Evolutionary conservation across 2,113 vertebrate genomes (phyloP).

Genomic region (Chionomys nivalis): DNA sequence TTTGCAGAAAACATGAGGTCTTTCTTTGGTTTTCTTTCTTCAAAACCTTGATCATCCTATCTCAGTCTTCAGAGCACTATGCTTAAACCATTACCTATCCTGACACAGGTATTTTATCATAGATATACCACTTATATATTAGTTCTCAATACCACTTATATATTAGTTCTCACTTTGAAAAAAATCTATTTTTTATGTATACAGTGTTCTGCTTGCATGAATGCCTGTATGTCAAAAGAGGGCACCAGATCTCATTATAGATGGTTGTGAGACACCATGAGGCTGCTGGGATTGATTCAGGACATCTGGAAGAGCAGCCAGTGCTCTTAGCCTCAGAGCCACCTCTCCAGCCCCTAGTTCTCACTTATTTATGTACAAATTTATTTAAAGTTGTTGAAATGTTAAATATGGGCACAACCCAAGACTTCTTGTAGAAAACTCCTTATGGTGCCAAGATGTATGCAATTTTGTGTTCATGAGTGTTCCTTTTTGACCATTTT

Average conservation of each 20-base stretch:
- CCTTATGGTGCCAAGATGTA: background rate
- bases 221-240: background rate
- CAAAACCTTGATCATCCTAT: background rate
- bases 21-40: background rate
- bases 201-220: background rate
- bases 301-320: background rate
- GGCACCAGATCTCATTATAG: background rate
- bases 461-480: background rate
- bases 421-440: background rate
- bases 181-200: background rate
- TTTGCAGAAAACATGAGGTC: background rate
- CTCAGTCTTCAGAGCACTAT: background rate
- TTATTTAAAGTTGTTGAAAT: slow-evolving; percentile 16
- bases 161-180: background rate
- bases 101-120: background rate
- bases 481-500: background rate
- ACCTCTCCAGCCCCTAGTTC: background rate
- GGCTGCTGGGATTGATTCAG: background rate
- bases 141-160: background rate
- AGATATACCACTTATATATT: background rate
- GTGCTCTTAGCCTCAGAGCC: background rate
- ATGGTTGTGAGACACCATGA: background rate
- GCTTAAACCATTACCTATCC: too few relatives aligned
- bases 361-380: background rate
- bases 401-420: background rate